These are phyloP conservation scores for Peromyscus aztecus DNA, from an alignment of 2,797 vertebrate genomes.

Conservation along the genomic window DNA sequence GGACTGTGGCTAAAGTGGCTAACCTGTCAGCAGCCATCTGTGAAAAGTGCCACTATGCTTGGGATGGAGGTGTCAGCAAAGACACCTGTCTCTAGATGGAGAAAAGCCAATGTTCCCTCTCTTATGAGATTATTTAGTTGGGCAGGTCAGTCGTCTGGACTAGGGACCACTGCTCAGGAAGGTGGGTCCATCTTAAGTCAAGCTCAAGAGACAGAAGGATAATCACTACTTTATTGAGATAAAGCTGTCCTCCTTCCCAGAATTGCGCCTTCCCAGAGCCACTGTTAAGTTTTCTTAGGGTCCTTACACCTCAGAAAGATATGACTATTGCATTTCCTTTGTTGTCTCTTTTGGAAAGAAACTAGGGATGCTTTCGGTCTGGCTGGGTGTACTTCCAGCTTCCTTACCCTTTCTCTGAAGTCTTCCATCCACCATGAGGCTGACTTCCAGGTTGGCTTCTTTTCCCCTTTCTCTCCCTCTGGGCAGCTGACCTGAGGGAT, in stretches of 20 bases:
- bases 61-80: background rate
- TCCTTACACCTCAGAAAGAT: background rate
- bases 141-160: background rate
- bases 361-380: background rate
- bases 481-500: background rate
- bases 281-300: background rate
- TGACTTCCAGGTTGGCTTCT: background rate
- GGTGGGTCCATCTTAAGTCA: background rate
- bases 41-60: background rate
- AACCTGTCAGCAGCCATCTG: background rate
- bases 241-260: background rate
- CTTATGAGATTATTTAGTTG: background rate
- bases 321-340: background rate
- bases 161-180: too few relatives aligned
- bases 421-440: background rate
- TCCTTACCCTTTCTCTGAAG: background rate
- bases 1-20: background rate
- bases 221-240: background rate
- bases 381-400: background rate
- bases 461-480: background rate
- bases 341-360: background rate
- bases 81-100: background rate
- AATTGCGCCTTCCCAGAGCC: background rate
- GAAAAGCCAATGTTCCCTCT: background rate
- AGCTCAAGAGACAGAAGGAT: background rate